phyloP scores from a whole-genome alignment of 2,113 vertebrate species.

The Sterna hirundo region DNA sequence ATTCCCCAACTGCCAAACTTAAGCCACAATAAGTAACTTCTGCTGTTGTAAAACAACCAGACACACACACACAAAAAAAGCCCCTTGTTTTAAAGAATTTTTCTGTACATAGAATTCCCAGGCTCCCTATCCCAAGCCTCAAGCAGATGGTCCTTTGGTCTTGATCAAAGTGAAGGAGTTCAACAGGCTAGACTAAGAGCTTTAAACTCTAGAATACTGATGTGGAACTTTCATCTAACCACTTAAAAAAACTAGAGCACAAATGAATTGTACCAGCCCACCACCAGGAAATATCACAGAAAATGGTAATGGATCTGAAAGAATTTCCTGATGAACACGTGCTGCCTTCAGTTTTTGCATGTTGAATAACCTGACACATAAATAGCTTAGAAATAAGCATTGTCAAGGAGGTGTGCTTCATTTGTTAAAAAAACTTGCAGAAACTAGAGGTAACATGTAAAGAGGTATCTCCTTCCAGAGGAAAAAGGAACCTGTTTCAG shows the following conservation, averaged over 20 bases:
- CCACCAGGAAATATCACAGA: neutral
- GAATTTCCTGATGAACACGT: neutral
- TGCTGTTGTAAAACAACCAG: neutral
- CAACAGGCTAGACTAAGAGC: neutral
- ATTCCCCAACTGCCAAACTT: neutral
- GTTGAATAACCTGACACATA: neutral
- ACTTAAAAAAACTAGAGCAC: neutral
- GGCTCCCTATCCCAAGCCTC: neutral
- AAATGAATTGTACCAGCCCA: neutral
- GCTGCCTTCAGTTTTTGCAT: neutral
- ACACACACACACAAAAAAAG: neutral
- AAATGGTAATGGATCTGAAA: neutral
- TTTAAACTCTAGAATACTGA: neutral
- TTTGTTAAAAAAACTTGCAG: neutral
- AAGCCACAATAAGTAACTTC: neutral
- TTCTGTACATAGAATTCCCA: neutral
- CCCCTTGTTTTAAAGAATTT: neutral
- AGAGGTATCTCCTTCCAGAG: neutral
- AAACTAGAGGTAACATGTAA: neutral
- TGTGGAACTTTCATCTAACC: neutral
- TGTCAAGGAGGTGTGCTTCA: neutral
- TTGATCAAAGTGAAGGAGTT: conserved; percentile 10
- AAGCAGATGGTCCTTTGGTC: neutral
- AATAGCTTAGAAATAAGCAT: neutral
- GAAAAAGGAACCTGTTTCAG: neutral